A percentile compares a stretch with the other conserved stretches of the same genome.
Conservation (phyloP, 2,797 vertebrate genomes). For the Hydrocynus forskahlii region DNA sequence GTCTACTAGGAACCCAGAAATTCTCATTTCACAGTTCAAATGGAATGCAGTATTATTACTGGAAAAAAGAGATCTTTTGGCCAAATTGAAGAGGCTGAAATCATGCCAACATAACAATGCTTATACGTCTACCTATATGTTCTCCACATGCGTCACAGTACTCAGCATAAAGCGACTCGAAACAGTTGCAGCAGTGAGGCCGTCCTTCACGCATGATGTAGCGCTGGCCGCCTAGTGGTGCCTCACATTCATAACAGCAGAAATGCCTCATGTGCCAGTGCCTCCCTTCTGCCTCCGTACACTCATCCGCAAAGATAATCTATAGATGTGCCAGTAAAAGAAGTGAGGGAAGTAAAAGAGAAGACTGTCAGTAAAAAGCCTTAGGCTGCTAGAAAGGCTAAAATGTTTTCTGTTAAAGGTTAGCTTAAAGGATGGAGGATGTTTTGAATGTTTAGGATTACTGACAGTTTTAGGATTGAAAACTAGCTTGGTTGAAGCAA, state of each 20-base stretch:
- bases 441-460: too few relatives aligned
- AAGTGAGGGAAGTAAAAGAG: not conserved
- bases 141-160: constrained; percentile 97
- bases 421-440: too few relatives aligned
- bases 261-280: constrained; percentile 99
- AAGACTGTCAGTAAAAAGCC: not conserved
- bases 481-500: not conserved
- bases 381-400: too few relatives aligned
- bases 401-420: too few relatives aligned
- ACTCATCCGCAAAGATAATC: constrained; percentile 98
- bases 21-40: too few relatives aligned
- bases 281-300: constrained; percentile 94
- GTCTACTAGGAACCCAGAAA: too few relatives aligned
- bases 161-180: constrained; percentile 94
- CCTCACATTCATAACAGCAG: constrained; percentile 96
- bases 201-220: constrained; percentile 99
- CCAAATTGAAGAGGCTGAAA: too few relatives aligned
- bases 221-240: constrained; percentile 92
- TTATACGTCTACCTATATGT: constrained; percentile 87
- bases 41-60: too few relatives aligned
- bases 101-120: not conserved
- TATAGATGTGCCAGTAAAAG: constrained; percentile 58
- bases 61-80: too few relatives aligned
- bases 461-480: too few relatives aligned
- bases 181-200: constrained; percentile 98